Evolutionary conservation across 2,888 invertebrate genomes (phyloP).

Genomic region (Temnothorax ravouxi): DNA sequence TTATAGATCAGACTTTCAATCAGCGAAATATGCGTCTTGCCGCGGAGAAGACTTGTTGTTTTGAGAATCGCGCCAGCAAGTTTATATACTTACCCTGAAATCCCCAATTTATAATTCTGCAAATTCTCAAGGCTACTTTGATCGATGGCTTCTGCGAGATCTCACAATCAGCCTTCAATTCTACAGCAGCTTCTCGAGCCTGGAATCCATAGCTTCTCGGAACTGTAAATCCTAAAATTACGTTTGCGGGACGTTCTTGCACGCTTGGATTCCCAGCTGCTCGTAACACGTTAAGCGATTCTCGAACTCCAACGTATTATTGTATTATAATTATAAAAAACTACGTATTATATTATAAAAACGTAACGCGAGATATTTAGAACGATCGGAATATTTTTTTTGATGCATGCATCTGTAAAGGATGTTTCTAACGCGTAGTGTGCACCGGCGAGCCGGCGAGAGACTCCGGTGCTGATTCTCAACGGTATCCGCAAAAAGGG

Average conservation of each 20-base stretch:
- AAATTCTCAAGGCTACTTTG: neutral
- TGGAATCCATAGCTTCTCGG: neutral
- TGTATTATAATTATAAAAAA: neutral
- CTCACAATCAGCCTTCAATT: neutral
- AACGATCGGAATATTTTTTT: neutral
- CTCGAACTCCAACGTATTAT: neutral
- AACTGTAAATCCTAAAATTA: neutral
- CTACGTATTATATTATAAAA: neutral
- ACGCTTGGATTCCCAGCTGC: neutral
- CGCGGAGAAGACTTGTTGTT: neutral
- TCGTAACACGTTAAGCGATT: neutral
- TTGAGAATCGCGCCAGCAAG: neutral
- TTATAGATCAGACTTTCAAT: neutral
- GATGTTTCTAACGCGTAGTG: neutral
- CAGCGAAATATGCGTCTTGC: slow-evolving; percentile 2
- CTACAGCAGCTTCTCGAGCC: neutral
- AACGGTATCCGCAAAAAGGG: slow-evolving; percentile 55
- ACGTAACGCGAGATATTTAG: neutral
- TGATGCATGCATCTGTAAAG: neutral
- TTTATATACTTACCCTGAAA: neutral
- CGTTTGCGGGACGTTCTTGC: neutral
- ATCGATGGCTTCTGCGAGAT: neutral
- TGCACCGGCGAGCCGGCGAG: neutral
- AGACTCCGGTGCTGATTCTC: slow-evolving; percentile 33
- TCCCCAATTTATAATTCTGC: neutral